A percentile compares a stretch with the other conserved stretches of the same genome.
Conservation (phyloP, 23 tunicate genomes). For the Diplosoma virens region DNA sequence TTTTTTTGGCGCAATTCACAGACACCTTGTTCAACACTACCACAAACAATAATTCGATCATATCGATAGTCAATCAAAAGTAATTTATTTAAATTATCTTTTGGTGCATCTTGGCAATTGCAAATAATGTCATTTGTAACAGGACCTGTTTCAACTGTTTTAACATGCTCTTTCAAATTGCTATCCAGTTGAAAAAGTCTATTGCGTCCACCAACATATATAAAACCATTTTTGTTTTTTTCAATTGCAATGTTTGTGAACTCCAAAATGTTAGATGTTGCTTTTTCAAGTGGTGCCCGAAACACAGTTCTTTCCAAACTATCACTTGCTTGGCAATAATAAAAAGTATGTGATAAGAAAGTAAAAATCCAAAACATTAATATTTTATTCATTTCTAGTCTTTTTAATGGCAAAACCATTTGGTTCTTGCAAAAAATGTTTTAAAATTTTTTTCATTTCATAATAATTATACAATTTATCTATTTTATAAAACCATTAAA, state of each 20-base stretch:
- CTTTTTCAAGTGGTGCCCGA: not conserved
- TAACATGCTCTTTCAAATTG: not conserved
- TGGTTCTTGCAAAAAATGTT: no score
- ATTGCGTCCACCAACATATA: conserved; percentile 68
- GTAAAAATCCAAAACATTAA: no score
- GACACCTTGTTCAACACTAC: conserved; percentile 20
- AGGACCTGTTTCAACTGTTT: conserved; percentile 45
- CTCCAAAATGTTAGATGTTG: conserved; percentile 10
- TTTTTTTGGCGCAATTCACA: conserved; percentile 6
- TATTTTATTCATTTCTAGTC: no score
- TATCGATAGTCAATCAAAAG: conserved; percentile 1
- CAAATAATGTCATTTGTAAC: conserved; percentile 34
- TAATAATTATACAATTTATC: no score
- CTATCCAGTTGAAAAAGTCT: conserved; percentile 48
- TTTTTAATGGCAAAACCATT: no score
- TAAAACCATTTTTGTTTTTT: conserved; percentile 13
- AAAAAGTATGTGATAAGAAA: no score
- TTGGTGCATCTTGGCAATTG: not conserved
- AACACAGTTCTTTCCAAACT: not conserved
- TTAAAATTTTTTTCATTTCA: no score
- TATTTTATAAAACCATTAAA: no score
- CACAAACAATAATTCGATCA: conserved; percentile 8
- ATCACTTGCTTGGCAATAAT: not conserved
- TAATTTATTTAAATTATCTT: conserved; percentile 21
- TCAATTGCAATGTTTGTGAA: conserved; percentile 54